These are phyloP conservation scores for Asarcornis scutulata DNA, from an alignment of 2,113 vertebrate species.

Conservation along the genomic window DNA sequence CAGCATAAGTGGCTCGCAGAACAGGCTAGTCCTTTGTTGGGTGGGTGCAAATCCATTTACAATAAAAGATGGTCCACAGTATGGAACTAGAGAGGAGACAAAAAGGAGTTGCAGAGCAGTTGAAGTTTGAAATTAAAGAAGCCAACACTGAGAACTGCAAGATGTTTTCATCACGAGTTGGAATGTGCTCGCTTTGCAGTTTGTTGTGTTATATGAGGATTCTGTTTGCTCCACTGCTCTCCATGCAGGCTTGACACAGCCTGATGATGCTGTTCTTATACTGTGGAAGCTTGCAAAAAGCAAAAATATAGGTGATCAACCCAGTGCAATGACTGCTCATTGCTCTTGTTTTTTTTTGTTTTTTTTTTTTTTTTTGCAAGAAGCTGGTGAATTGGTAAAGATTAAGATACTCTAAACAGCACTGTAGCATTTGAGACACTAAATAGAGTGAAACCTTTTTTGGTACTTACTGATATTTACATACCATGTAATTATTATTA, in stretches of 20 bases:
- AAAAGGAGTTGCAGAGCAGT: background rate
- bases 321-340: background rate
- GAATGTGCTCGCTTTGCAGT: background rate
- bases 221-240: background rate
- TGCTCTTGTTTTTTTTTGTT: background rate
- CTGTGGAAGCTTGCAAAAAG: background rate
- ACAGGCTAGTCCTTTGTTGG: background rate
- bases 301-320: background rate
- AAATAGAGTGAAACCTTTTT: background rate
- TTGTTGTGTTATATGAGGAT: background rate
- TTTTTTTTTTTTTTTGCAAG: background rate
- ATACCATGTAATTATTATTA: conserved; percentile 59
- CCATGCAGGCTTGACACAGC: background rate
- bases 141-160: background rate
- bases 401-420: background rate
- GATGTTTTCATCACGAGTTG: background rate
- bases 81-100: background rate
- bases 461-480: conserved; percentile 44
- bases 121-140: background rate
- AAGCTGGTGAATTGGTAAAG: background rate
- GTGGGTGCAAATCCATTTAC: background rate
- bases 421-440: background rate
- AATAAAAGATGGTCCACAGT: background rate
- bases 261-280: background rate
- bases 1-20: fast-evolving